Conservation (phyloP, 2,888 invertebrate species). For the Synergus laeviventris region DNA sequence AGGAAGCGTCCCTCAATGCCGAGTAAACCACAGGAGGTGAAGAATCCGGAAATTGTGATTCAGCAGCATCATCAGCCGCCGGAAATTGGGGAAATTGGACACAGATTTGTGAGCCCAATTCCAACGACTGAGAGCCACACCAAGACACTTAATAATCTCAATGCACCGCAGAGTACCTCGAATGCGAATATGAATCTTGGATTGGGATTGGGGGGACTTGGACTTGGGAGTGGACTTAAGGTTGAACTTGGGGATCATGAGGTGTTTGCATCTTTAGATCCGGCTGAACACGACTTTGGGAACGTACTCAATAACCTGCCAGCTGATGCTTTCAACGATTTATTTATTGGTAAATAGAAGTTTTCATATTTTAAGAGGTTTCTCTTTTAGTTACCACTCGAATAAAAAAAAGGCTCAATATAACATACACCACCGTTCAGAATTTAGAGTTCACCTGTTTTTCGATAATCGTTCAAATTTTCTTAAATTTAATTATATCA, state of each 20-base stretch:
- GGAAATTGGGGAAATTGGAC: conserved; percentile 43
- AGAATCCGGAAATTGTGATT: not conserved
- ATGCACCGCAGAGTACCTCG: conserved; percentile 64
- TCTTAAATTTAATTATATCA: too few species aligned
- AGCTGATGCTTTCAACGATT: conserved; percentile 89
- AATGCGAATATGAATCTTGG: conserved; percentile 69
- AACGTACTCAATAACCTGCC: conserved; percentile 88
- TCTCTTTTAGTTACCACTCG: too few species aligned
- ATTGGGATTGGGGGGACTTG: conserved; percentile 68
- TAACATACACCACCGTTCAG: too few species aligned
- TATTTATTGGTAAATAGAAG: conserved; percentile 82
- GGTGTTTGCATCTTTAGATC: conserved; percentile 73
- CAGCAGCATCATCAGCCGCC: conserved; percentile 21
- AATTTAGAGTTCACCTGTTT: too few species aligned
- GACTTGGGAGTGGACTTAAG: conserved; percentile 68
- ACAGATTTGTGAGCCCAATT: conserved; percentile 59
- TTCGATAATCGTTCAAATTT: too few species aligned
- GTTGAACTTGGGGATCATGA: conserved; percentile 73
- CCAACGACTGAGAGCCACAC: conserved; percentile 64
- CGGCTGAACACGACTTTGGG: conserved; percentile 85
- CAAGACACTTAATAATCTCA: conserved; percentile 72
- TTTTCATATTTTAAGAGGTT: too few species aligned
- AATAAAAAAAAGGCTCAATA: too few species aligned
- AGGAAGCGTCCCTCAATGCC: conserved; percentile 69
- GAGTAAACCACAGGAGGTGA: conserved; percentile 24